Evolutionary conservation across 1,140 invertebrate genomes (phyloP).

Genomic region (Akabosia matsudoensis): DNA sequence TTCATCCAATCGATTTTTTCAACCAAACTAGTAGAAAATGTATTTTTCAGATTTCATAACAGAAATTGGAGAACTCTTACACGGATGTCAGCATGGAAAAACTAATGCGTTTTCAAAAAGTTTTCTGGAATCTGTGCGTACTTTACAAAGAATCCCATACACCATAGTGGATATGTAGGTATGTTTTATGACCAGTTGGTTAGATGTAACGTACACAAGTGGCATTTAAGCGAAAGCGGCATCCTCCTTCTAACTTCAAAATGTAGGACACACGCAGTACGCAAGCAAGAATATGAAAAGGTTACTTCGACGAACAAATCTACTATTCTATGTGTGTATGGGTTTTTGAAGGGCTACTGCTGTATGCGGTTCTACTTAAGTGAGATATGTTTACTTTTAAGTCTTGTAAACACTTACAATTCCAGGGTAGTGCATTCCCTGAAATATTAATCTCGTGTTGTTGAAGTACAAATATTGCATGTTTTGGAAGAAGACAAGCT

Average conservation of each 20-base stretch:
- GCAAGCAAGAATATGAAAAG: not conserved
- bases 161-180: too few relatives aligned
- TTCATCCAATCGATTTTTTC: too few relatives aligned
- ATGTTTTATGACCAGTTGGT: not conserved
- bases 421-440: not conserved
- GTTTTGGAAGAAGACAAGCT: too few relatives aligned
- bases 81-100: not conserved
- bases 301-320: not conserved
- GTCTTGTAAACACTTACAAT: not conserved
- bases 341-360: not conserved
- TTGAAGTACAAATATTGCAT: too few relatives aligned
- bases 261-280: not conserved
- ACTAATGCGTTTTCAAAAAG: too few relatives aligned
- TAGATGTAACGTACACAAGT: not conserved
- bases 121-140: too few relatives aligned
- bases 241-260: not conserved
- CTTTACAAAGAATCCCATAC: too few relatives aligned
- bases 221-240: not conserved
- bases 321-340: not conserved
- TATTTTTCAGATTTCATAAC: too few relatives aligned
- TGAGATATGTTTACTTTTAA: not conserved
- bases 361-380: not conserved
- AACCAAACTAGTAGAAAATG: too few relatives aligned
- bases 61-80: not conserved
- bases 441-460: not conserved